Evolutionary conservation across 2,113 vertebrate genomes (phyloP), one percentile per base, ranked within the genome.

Genomic region (Pterocles burchelli): DNA sequence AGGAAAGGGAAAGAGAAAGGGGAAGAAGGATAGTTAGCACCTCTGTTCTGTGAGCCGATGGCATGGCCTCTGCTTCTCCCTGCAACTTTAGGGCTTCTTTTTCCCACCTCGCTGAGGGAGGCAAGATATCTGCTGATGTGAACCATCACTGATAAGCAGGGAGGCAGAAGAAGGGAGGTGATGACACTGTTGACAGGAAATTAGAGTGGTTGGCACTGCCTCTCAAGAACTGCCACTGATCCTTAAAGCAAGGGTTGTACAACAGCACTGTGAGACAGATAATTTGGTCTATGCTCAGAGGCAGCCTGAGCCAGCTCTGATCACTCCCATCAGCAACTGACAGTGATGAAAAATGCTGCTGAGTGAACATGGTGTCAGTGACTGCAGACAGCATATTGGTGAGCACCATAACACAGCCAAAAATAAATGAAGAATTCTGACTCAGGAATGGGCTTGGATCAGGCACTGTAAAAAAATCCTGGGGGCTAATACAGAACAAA

Each of bases 101-200:
- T 72, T 68, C 38, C 22, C 22, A 41, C 38, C 7, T 75, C 17
- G 22, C 26, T 29, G 62, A 89, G 65, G 34, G 4, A 93, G 26
- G 33, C 5, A 65, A 82, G 17, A 22, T 72, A 55, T n/a, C 29
- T 48, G 33, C 38, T 79, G 66, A 46, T 1, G 1, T 0, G 0
- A 94, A 41, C 29, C 9, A 28, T 21, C 79, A 18, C 45, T 80
- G 18, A 59, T 43, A 63, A 41, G 20, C 22, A 72, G 33, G 34
- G 19, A 91, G 21, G 45, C 26, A 85, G 43, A 65, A 82, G 55
- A 96, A 78, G 10, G 10, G 55, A 93, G 22, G 29, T 26, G 34
- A 57, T 78, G 45, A 21, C 57, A 15, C 33, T 48, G 18, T 25
- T 89, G 77, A 67, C 55, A 75, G 48, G 29, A 91, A 91, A 71